phyloP scores from a whole-genome alignment of 2,113 vertebrate species.

The Gnathonemus echidnorhynchus region DNA sequence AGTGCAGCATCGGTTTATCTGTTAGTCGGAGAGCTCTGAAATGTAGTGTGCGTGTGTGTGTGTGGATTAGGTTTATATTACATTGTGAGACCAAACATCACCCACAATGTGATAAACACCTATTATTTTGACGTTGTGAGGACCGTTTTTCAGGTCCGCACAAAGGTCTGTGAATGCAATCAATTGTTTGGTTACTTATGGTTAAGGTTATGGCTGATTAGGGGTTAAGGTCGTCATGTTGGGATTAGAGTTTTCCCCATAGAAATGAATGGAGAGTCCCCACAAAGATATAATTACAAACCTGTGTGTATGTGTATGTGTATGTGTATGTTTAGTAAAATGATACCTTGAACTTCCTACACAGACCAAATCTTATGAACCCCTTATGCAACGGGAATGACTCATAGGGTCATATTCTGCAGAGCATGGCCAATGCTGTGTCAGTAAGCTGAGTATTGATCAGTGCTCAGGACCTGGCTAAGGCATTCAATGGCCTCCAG shows the following conservation, averaged over 20 bases:
- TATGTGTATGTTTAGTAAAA: not conserved
- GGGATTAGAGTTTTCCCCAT: too few species aligned
- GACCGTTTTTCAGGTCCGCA: too few species aligned
- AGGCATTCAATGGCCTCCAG: not conserved
- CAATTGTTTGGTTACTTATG: too few species aligned
- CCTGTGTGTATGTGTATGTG: not conserved
- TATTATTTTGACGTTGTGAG: too few species aligned
- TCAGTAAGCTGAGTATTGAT: not conserved
- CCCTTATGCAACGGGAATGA: not conserved
- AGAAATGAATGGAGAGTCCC: too few species aligned
- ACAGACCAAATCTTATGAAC: not conserved
- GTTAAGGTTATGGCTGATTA: too few species aligned
- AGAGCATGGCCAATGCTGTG: not conserved
- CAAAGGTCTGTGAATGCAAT: too few species aligned
- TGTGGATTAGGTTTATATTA: not conserved
- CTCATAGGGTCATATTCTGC: not conserved
- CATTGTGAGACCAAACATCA: too few species aligned
- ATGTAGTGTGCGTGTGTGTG: not conserved
- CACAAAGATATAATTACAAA: too few species aligned
- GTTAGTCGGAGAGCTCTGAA: not conserved
- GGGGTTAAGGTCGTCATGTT: too few species aligned
- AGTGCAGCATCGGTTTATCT: slow-evolving; percentile 2
- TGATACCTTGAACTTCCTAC: not conserved
- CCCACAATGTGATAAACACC: too few species aligned
- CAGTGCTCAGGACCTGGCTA: not conserved